Base-by-base conservation (phyloP, 2,797 vertebrate species). In the Mormyrus hasselquistii region DNA sequence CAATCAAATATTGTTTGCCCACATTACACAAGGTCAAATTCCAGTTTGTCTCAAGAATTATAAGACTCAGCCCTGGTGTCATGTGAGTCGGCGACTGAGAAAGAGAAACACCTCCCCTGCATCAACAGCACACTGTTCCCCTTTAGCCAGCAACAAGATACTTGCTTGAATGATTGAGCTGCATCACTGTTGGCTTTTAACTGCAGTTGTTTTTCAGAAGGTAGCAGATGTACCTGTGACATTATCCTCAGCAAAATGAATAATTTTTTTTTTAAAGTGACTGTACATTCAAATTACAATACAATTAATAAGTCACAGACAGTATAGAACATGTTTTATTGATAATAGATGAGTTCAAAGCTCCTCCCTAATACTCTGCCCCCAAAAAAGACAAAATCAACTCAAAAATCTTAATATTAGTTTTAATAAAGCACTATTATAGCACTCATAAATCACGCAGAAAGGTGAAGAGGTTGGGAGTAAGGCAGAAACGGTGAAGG, bases 361-460 rank as follows among this genome's bases (percentile, higher is more conserved):
- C 47, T 82, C 76, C 41, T 44, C 73, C 38, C 6, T 44, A 44
- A 44, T n/a, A 44, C 38, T n/a, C 16, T n/a, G 14, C 5, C 73
- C 73, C 73, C 41, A 1, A 79, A 44, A 47, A 82, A 44, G 76
- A 44, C 41, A 82, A 82, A 47, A 19, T 82, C 47, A 47, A 82
- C 41, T 22, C 7, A 19, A 82, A 38, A 73, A 38, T 38, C 12
- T 38, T 82, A 44, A 47, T 82, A 10, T 82, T 82, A 82, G 76
- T 47, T 82, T 82, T 82, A 82, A 47, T 82, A 82, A 82, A 82
- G 41, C 38, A n/a, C 41, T 82, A 44, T 82, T 19, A 82, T n/a
- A 82, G 69, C 69, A 73, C 69, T 73, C 69, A 73, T 73, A 73
- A 73, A 82, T 19, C 76, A 82, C 41, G 76, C 76, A 82, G 12